Evolutionary conservation across 1,140 invertebrate genomes (phyloP), one percentile per base, ranked within the genome.

Genomic region (Chymomyza costata): DNA sequence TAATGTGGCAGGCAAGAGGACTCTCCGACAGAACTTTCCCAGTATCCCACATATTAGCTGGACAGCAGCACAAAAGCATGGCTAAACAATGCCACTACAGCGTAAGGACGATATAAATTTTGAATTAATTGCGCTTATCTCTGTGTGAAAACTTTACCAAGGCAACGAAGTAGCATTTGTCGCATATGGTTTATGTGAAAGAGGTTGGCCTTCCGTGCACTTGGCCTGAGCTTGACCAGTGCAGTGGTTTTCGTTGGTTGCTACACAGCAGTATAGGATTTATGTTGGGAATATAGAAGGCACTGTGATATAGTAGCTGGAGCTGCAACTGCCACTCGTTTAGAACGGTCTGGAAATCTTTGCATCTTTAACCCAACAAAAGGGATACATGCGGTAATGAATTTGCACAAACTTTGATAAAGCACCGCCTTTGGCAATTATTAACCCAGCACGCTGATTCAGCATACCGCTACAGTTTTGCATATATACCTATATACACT

Each of bases 41-140:
- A n/a, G n/a, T 25, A 5, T 3, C 8, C 21, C 21, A 25, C 21
- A 25, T 25, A 8, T 25, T 5, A 25, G 21, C 21, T 8, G 21
- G 3, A 25, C 25, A 51, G 17, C 30, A 38, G 11, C 53, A 44
- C 43, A 46, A 48, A 16, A 47, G 51, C 31, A 19, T 46, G 56
- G 15, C 37, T 41, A 37, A 18, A 46, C 28, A 45, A 50, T 59
- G 48, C 66, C 39, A 57, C 45, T 66, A 61, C 52, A 57, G 60
- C 57, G 40, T 63, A 63, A 73, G 21, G 18, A 51, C 46, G 67
- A 30, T 60, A 71, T 78, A 80, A 71, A 80, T 78, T 80, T 78
- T 38, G 55, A 67, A 80, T 78, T 78, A 80, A 80, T 78, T 78
- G 71, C 48, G 45, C 41, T 57, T 52, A 62, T 39, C 53, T 52